Percentiles rank a stretch among this genome's conserved stretches.
Conservation (phyloP, 2,888 invertebrate genomes). For the Labia minor region DNA sequence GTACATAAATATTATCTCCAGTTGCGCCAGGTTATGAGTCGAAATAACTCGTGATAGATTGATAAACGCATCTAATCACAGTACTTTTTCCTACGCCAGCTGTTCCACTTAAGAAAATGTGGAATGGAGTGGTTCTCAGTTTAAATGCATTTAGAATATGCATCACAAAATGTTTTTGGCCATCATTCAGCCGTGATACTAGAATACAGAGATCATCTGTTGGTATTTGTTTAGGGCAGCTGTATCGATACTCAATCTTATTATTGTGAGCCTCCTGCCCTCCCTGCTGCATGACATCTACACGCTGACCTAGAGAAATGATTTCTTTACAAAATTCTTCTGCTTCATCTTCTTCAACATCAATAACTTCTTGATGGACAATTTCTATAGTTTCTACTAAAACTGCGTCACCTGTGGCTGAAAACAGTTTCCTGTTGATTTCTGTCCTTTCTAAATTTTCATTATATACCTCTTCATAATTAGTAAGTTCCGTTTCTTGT, state of each 20-base stretch:
- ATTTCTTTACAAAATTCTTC: background rate
- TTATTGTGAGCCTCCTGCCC: background rate
- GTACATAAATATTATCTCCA: slow-evolving; percentile 26
- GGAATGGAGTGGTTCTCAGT: slow-evolving; percentile 22
- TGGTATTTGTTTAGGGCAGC: background rate
- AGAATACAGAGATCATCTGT: background rate
- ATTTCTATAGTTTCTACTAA: background rate
- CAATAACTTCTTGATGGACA: background rate
- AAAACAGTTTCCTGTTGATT: background rate
- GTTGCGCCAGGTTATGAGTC: slow-evolving; percentile 25
- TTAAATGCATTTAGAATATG: background rate
- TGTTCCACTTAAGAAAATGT: slow-evolving; percentile 28
- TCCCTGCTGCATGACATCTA: background rate
- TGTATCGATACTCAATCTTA: background rate
- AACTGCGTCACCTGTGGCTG: too few relatives aligned
- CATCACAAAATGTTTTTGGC: background rate
- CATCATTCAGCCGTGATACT: background rate
- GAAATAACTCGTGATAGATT: slow-evolving; percentile 27
- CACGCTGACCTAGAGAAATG: background rate
- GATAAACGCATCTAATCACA: slow-evolving; percentile 28
- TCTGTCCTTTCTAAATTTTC: background rate
- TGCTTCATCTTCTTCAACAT: background rate
- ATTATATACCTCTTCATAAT: slow-evolving; percentile 29
- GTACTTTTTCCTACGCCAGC: slow-evolving; percentile 32
- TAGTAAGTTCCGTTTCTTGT: slow-evolving; percentile 29